Base-by-base conservation (phyloP, 2,888 invertebrate species). In the Strigamia crassipes region DNA sequence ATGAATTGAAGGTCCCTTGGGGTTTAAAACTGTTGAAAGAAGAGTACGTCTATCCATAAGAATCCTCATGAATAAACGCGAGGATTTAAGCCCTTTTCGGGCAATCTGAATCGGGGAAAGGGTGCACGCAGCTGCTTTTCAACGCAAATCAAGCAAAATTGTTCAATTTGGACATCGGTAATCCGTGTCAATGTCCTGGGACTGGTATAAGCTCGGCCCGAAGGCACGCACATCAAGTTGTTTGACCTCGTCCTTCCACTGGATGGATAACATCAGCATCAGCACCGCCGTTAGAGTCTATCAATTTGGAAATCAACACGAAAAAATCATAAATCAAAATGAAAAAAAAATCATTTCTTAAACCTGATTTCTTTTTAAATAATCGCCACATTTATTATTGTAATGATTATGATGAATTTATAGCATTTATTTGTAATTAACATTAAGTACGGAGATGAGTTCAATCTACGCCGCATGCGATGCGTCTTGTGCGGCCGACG, bases 151-250 rank as follows among this genome's bases (percentile, higher is more conserved):
- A 66, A 66, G 66, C 66, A 66, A 66, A 66, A 66, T 66, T 66
- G 66, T 66, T 31, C 66, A 66, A 66, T 66, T 66, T 66, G 66
- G 66, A 66, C 66, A 66, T 66, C 27, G 27, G 27, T 66, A 66
- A 66, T 66, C 66, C 66, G 66, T 66, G 66, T 66, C 66, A 66
- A 66, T 66, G 66, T 66, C 66, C 66, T 66, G 66, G 61, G 66
- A 23, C 66, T 31, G 66, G 27, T 66, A 23, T 66, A 66, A 66
- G 66, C 66, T 31, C 27, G 66, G 66, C 66, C 66, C 13, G 13
- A 10, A 61, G 66, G 66, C 66, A 27, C 27, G 66, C 66, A 27
- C 27, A 66, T 66, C 66, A 66, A 66, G 66, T 66, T 66, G 66
- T 23, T 31, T 66, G 66, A 66, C 66, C 66, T 66, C 66, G 27